These are phyloP conservation scores for Corapipo altera DNA, from an alignment of 2,113 vertebrate species.

Conservation along the genomic window DNA sequence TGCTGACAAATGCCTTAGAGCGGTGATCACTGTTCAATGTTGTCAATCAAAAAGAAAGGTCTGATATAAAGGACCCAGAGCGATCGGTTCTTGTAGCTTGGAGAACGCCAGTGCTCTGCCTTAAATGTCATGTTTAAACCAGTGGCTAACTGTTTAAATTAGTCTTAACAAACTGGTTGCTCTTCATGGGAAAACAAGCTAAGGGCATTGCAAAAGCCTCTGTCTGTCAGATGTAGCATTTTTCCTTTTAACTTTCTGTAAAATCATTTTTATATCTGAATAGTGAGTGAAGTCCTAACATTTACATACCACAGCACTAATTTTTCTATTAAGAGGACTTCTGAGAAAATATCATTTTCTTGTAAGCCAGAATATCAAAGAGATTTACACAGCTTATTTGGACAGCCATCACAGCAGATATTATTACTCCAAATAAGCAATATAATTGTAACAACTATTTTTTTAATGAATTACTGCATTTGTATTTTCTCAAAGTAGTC, in stretches of 20 bases:
- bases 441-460: not conserved
- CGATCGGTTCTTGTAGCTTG: not conserved
- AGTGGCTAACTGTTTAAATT: not conserved
- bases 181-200: not conserved
- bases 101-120: not conserved
- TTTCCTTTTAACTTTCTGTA: not conserved
- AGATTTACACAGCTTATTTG: not conserved
- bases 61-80: not conserved
- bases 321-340: not conserved
- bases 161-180: not conserved
- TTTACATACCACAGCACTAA: not conserved
- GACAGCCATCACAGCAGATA: not conserved
- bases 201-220: not conserved
- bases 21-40: not conserved
- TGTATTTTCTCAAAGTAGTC: not conserved
- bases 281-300: not conserved
- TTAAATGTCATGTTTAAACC: not conserved
- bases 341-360: not conserved
- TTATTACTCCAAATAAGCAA: not conserved
- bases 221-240: not conserved
- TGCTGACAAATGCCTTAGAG: not conserved
- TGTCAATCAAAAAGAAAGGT: not conserved
- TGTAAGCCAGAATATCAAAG: not conserved
- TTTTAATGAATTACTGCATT: not conserved
- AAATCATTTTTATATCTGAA: not conserved